Evolutionary conservation across 2,797 vertebrate species (phyloP).

Genomic region (Helarctos malayanus): DNA sequence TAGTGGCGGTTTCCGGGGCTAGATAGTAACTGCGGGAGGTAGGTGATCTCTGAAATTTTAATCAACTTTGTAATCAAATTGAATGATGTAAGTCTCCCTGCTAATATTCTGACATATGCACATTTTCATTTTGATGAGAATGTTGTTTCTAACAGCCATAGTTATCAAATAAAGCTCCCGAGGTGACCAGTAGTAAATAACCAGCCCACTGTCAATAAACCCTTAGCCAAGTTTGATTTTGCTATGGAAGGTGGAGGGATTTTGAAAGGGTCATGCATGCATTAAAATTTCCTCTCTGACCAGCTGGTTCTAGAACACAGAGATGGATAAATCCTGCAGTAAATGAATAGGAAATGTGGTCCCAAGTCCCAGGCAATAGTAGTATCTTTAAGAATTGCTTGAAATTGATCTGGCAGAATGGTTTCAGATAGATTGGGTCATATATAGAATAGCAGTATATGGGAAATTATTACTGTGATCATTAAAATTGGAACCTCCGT

Average conservation of each 20-base stretch:
- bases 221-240: not conserved
- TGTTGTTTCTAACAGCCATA: conserved; percentile 34
- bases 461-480: conserved; percentile 23
- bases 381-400: conserved; percentile 59
- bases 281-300: conserved; percentile 36
- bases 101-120: conserved; percentile 19
- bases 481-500: conserved; percentile 36
- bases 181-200: not conserved
- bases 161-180: not conserved
- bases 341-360: conserved; percentile 57
- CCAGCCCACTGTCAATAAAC: not conserved
- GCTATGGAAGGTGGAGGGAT: not conserved
- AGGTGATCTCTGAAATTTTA: conserved; percentile 17
- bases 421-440: conserved; percentile 61
- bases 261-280: not conserved
- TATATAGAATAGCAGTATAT: not conserved
- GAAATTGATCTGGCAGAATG: conserved; percentile 51
- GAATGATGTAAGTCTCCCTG: not conserved
- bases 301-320: conserved; percentile 41
- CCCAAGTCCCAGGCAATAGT: conserved; percentile 30
- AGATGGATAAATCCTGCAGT: conserved; percentile 51
- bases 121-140: conserved; percentile 50
- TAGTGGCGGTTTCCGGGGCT: not conserved
- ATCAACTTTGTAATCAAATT: conserved; percentile 57
- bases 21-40: not conserved